These are phyloP conservation scores for Istiophorus platypterus DNA, from an alignment of 2,113 vertebrate genomes.

Conservation along the genomic window DNA sequence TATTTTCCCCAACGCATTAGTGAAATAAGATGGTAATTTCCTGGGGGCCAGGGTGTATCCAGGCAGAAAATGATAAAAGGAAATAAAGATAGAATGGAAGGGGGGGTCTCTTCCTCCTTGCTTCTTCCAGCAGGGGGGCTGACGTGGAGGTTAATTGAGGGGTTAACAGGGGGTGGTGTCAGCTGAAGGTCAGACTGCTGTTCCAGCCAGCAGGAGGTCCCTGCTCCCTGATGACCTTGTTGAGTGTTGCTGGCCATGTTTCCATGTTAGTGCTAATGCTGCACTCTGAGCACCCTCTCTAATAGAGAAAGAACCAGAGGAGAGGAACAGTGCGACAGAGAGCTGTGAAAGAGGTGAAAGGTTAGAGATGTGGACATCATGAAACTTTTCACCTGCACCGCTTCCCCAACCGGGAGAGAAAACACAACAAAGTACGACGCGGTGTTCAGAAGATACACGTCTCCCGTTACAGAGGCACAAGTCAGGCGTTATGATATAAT, in stretches of 20 bases:
- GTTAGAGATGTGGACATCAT: conserved; percentile 1
- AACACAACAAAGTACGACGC: neutral
- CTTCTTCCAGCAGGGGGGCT: conserved; percentile 62
- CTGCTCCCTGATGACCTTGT: conserved; percentile 53
- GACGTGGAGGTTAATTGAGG: conserved; percentile 80
- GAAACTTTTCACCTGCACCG: conserved; percentile 13
- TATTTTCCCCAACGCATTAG: conserved; percentile 80
- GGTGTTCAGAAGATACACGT: neutral
- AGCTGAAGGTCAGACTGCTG: conserved; percentile 77
- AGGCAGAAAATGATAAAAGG: conserved; percentile 80
- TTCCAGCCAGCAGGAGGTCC: conserved; percentile 69
- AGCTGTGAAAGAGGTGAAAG: conserved; percentile 4
- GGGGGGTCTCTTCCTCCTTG: conserved; percentile 34
- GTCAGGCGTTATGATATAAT: neutral
- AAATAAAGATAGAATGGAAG: conserved; percentile 63
- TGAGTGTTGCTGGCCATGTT: conserved; percentile 56
- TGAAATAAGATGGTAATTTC: conserved; percentile 84
- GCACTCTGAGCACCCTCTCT: conserved; percentile 37
- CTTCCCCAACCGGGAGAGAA: neutral
- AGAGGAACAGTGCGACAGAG: neutral
- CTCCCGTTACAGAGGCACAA: neutral
- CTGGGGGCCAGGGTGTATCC: conserved; percentile 69
- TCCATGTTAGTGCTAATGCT: conserved; percentile 40
- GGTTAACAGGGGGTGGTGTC: conserved; percentile 80
- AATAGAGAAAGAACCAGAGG: conserved; percentile 21